These are phyloP conservation scores for Psittacula echo DNA, from an alignment of 2,797 vertebrate species.

Conservation along the genomic window DNA sequence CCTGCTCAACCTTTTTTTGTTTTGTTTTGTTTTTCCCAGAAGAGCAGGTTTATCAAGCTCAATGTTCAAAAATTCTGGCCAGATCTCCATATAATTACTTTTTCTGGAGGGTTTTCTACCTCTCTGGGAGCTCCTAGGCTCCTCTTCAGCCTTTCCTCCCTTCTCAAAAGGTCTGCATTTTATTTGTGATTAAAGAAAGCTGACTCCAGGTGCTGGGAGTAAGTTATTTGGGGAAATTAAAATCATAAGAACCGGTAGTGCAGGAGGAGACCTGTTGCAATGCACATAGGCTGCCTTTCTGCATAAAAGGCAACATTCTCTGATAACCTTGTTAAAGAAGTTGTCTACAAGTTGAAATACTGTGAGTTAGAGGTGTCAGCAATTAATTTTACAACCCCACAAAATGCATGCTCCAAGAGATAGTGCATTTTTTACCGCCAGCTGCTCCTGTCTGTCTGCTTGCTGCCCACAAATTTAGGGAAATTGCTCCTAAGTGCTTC, in stretches of 20 bases:
- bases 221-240: neutral
- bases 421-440: neutral
- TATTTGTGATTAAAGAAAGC: neutral
- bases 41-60: neutral
- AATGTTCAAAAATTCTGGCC: neutral
- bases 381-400: neutral
- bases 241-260: neutral
- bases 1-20: neutral
- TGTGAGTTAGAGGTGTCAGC: neutral
- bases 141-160: neutral
- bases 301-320: neutral
- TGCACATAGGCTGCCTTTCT: neutral
- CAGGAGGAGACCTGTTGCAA: neutral
- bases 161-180: neutral
- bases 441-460: neutral
- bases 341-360: neutral
- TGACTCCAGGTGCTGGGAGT: neutral
- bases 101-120: neutral
- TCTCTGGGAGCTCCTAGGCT: neutral
- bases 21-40: neutral
- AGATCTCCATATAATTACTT: neutral
- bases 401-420: neutral
- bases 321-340: neutral
- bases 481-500: constrained; percentile 64
- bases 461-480: neutral